phyloP scores from a whole-genome alignment of 2,888 invertebrate species.

The Ectemnius lituratus region DNA sequence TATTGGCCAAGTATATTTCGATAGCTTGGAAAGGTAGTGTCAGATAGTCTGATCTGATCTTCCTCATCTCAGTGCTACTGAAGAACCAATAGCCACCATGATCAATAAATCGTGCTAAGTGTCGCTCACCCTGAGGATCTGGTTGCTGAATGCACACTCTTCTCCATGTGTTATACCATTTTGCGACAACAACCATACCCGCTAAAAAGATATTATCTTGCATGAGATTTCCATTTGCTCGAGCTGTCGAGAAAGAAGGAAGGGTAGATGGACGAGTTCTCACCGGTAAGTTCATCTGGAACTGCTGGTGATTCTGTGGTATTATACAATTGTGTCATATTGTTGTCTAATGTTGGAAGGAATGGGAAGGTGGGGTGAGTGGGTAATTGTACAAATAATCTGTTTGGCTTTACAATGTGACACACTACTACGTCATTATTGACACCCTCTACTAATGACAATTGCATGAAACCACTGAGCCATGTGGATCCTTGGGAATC shows the following conservation, averaged over 20 bases:
- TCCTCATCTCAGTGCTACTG: constrained; percentile 88
- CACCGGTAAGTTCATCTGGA: constrained; percentile 84
- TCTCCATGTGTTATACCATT: constrained; percentile 89
- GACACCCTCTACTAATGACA: constrained; percentile 93
- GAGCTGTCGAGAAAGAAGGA: neutral
- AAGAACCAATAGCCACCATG: constrained; percentile 95
- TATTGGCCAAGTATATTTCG: constrained; percentile 95
- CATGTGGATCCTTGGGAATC: constrained; percentile 60
- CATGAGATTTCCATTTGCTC: constrained; percentile 6
- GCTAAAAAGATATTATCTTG: constrained; percentile 78
- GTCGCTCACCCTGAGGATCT: constrained; percentile 85
- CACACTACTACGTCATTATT: constrained; percentile 95
- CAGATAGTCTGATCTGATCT: constrained; percentile 96
- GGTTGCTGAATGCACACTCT: constrained; percentile 73
- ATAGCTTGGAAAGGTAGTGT: constrained; percentile 97
- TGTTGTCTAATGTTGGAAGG: constrained; percentile 87
- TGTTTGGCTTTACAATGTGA: constrained; percentile 90
- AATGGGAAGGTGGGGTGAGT: constrained; percentile 95
- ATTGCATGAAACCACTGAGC: constrained; percentile 78
- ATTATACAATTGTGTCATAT: constrained; percentile 91
- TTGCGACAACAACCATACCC: constrained; percentile 93
- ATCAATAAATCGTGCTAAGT: constrained; percentile 94
- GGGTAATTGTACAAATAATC: constrained; percentile 96
- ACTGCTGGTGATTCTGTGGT: constrained; percentile 88
- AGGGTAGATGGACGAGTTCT: constrained; percentile 80